Base-by-base conservation (phyloP, 2,797 vertebrate genomes). In the Coendou prehensilis region DNA sequence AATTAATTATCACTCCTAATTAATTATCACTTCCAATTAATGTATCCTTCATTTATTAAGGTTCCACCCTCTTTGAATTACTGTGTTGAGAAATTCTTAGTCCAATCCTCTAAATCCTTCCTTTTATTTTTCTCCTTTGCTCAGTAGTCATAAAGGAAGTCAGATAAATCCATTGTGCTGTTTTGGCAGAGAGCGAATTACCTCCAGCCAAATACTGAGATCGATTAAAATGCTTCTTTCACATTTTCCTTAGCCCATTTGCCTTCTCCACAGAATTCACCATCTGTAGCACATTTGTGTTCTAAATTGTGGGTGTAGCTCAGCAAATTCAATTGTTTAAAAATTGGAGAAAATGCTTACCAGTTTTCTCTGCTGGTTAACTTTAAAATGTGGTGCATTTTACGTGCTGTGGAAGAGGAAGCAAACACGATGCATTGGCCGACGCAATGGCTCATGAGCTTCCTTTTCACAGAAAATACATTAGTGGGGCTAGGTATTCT, bases 401-500 rank as follows among this genome's bases (percentile, higher is more conserved):
- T 37, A 22, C 33, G 4, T 1, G 13, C 54, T 37, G n/a, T 9
- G 22, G 89, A 45, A 9, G 17, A 82, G 30, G 47, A 14, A n/a
- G 28, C 30, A 41, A 2, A 22, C 9, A 1, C 17, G 28, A 45
- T 1, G 37, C 10, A 3, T 1, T 41, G 47, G 37, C 33, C 0
- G 0, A 45, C 47, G 30, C 13, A 52, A 6, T 1, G 47, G 33
- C 67, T 78, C 18, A 2, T 56, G 54, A 57, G 41, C 89, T 92
- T 79, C 45, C 11, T 20, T 83, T 87, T 59, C 9, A 18, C 22
- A 26, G 50, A 67, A 82, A 83, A 84, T 67, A 23, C 15, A 8
- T 17, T 37, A 30, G 18, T 7, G 22, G 64, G n/a, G 22, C 59
- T 67, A n/a, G 41, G 3, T 37, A 28, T 86, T 93, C 92, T 75